phyloP scores from a whole-genome alignment of 2,888 invertebrate genomes.

The Agrochola circellaris region DNA sequence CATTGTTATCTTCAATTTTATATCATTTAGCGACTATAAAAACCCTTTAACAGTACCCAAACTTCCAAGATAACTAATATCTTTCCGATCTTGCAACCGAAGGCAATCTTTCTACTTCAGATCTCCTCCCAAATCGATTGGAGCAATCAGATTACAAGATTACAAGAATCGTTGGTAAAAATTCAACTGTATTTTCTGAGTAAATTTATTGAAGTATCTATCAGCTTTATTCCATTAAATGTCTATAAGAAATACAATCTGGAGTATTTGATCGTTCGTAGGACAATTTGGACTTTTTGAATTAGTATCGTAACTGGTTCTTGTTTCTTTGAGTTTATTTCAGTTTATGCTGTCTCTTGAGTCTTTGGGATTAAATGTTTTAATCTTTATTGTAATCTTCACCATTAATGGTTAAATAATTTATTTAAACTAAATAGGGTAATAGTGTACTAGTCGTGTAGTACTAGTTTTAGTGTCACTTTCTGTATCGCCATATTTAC shows the following conservation, averaged over 20 bases:
- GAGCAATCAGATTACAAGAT: constrained; percentile 52
- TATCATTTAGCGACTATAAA: neutral
- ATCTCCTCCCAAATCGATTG: constrained; percentile 38
- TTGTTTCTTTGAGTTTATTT: constrained; percentile 6
- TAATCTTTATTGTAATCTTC: neutral
- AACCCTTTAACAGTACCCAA: neutral
- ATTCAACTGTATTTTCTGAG: constrained; percentile 25
- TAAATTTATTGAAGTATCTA: constrained; percentile 43
- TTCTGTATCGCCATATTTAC: neutral
- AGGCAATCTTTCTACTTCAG: constrained; percentile 46
- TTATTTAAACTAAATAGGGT: neutral
- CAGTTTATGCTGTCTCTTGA: neutral
- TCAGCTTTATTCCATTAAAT: constrained; percentile 35
- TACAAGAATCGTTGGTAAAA: constrained; percentile 33
- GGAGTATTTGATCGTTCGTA: constrained; percentile 10
- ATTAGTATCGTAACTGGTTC: neutral
- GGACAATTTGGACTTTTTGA: constrained; percentile 24
- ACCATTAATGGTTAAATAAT: neutral
- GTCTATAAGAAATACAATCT: constrained; percentile 26
- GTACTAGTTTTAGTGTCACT: neutral
- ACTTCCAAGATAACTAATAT: constrained; percentile 22
- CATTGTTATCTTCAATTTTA: neutral
- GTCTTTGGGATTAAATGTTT: neutral
- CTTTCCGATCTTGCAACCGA: constrained; percentile 31
- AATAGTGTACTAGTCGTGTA: neutral